Base-by-base conservation (phyloP, 2,888 invertebrate species). In the Lasioglossum oenotherae region DNA sequence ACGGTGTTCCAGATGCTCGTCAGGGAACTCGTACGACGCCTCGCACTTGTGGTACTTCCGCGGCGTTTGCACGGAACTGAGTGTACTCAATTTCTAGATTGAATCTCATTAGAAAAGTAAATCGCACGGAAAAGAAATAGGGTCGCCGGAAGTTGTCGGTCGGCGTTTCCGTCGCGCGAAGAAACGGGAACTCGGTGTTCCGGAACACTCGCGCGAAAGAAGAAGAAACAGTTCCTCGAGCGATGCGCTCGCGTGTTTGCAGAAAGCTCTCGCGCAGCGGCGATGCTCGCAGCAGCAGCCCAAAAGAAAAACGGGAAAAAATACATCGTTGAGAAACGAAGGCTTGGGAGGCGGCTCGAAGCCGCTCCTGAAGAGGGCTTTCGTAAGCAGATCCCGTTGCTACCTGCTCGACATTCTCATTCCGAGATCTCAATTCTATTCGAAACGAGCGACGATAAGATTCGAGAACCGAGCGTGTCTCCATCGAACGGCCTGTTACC, bases 31-130 rank as follows among this genome's bases (percentile, higher is more conserved):
- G 86, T 93, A 93, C 88, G 92, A 93, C 82, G 71, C 87, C 67
- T 89, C 88, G 93, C 94, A 94, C 93, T 94, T 94, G 89, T 93
- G 83, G 89, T 86, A 92, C 93, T 94, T 94, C 94, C 79, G 69
- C 83, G 80, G 60, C 80, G 83, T 57, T 86, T 81, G 53, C 72
- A 64, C 31, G 74, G 81, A 89, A 82, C 86, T 64, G 81, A 78
- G 81, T 80, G 81, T 81, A 79, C 86, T 84, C 82, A 82, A 85
- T 86, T 90, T 85, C 80, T 76, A 81, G 81, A 91, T 87, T 77
- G 84, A 91, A 92, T 89, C 82, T 79, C 73, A 84, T 87, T 91
- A 89, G 49, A 80, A 79, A 86, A 80, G 79, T 81, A 86, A 82
- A 82, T 87, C 72, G 44, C 53, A 35, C 74, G 72, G 31, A 16